Evolutionary conservation across 2,888 invertebrate species (phyloP).

Genomic region (Leucophora obtusa): DNA sequence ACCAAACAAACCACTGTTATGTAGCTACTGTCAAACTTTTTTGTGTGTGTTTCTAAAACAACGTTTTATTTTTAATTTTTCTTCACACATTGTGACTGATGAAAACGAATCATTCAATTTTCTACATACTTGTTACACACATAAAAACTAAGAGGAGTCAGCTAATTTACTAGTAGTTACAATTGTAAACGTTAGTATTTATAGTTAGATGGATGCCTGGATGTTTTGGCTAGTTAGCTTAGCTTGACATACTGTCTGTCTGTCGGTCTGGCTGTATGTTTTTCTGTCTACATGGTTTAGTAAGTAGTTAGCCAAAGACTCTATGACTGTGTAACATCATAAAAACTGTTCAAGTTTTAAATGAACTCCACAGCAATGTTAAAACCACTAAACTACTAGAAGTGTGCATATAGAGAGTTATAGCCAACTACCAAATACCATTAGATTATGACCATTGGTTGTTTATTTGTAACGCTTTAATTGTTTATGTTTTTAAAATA

Average conservation of each 20-base stretch:
- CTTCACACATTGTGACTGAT: not conserved
- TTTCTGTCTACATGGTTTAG: not conserved
- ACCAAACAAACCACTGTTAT: too few species aligned
- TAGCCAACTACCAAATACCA: slow-evolving; percentile 3
- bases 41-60: too few species aligned
- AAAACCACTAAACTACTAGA: slow-evolving; percentile 14
- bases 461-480: slow-evolving; percentile 8
- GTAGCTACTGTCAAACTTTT: too few species aligned
- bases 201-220: not conserved
- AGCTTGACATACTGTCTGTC: slow-evolving; percentile 6
- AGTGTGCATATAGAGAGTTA: not conserved
- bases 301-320: not conserved
- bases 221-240: slow-evolving; percentile 26
- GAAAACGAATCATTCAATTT: not conserved
- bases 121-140: not conserved
- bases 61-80: not conserved
- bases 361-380: slow-evolving; percentile 39
- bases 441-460: slow-evolving; percentile 23
- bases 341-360: slow-evolving; percentile 30
- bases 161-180: slow-evolving; percentile 13
- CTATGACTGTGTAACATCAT: slow-evolving; percentile 10
- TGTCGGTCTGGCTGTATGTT: too few species aligned
- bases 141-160: slow-evolving; percentile 9
- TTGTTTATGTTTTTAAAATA: not conserved
- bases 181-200: not conserved